These are phyloP conservation scores for Scophthalmus maximus DNA, from an alignment of 2,113 vertebrate species.

Conservation along the genomic window DNA sequence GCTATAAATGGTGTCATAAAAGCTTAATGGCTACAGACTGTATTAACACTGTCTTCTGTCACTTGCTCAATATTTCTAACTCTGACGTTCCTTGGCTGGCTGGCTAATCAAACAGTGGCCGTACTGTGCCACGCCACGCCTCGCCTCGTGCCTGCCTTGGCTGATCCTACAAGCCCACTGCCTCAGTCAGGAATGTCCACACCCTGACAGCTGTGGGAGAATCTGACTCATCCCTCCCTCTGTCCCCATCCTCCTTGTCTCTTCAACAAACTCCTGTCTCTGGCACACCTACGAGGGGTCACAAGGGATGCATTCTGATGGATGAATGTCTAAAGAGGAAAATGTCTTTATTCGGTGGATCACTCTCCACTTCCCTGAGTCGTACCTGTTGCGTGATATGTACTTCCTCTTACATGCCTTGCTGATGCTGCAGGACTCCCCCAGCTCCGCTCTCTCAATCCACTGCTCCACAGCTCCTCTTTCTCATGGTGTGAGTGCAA, in stretches of 20 bases:
- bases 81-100: constrained; percentile 29
- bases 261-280: constrained; percentile 41
- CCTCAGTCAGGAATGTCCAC: constrained; percentile 67
- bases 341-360: constrained; percentile 6
- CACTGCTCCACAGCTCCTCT: constrained; percentile 34
- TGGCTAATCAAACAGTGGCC: constrained; percentile 36
- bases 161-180: constrained; percentile 55
- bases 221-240: constrained; percentile 63
- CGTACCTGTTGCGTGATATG: constrained; percentile 35
- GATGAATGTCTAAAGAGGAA: constrained; percentile 33
- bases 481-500: constrained; percentile 46
- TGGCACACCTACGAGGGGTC: too few species aligned
- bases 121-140: constrained; percentile 1
- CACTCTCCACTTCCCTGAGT: constrained; percentile 38
- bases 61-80: constrained; percentile 43
- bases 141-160: constrained; percentile 23
- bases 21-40: constrained; percentile 15
- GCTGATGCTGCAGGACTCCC: constrained; percentile 38
- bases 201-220: constrained; percentile 73
- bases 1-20: background rate
- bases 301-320: constrained; percentile 34
- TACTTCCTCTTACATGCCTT: constrained; percentile 26
- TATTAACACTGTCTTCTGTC: background rate
- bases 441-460: constrained; percentile 1
- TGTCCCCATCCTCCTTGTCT: constrained; percentile 45